phyloP scores from a whole-genome alignment of 2,888 invertebrate species.

The Neoitamus cyanurus region DNA sequence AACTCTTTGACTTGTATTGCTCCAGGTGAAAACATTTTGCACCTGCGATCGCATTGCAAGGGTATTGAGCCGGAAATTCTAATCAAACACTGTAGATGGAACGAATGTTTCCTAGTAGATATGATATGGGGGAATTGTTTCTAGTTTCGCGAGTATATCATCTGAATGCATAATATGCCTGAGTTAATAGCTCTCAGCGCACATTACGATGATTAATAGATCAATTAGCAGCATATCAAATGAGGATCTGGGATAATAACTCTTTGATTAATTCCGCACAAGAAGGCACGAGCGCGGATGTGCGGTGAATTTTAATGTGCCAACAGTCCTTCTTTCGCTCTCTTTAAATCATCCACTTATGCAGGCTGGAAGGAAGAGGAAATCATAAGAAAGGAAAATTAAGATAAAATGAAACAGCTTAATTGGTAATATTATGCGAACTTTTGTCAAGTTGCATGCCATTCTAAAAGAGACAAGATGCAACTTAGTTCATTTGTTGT shows the following conservation, averaged over 20 bases:
- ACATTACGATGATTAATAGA: conserved; percentile 5
- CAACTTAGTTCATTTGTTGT: too few species aligned
- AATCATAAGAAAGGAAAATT: not conserved
- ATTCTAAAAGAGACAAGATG: not conserved
- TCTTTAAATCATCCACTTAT: not conserved
- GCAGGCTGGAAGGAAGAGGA: not conserved
- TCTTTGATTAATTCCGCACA: conserved; percentile 5
- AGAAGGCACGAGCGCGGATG: not conserved
- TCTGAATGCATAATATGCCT: not conserved
- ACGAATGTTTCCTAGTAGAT: too few species aligned
- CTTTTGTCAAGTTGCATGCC: not conserved
- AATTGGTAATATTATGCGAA: not conserved
- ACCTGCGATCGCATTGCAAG: too few species aligned
- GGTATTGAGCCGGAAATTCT: not conserved
- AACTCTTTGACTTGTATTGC: not conserved
- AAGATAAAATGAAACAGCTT: not conserved
- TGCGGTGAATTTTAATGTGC: not conserved
- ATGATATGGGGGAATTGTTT: not conserved
- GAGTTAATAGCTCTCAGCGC: not conserved
- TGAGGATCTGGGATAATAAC: not conserved
- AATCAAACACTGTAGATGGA: not conserved
- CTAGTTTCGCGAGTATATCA: not conserved
- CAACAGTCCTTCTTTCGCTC: not conserved
- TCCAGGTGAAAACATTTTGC: not conserved
- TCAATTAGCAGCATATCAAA: conserved; percentile 5